Conservation (phyloP, 2,113 vertebrate species). For the Oxyruncus cristatus region DNA sequence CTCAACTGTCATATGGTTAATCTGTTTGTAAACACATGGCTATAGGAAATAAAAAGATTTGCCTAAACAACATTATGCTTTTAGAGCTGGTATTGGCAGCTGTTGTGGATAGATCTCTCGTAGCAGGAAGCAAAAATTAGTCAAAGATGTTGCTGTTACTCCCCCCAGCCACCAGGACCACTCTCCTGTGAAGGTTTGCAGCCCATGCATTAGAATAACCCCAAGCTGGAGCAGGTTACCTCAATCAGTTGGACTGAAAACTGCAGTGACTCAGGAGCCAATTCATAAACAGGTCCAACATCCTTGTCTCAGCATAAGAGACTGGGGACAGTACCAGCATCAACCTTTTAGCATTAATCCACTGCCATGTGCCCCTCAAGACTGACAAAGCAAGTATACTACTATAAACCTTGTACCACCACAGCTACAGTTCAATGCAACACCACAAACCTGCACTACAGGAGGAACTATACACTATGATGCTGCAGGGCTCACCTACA, state of each 20-base stretch:
- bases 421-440: background rate
- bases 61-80: background rate
- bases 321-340: background rate
- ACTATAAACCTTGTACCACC: background rate
- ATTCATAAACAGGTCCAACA: background rate
- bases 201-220: background rate
- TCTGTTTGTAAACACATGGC: background rate
- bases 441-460: background rate
- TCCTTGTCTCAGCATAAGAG: background rate
- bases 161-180: background rate
- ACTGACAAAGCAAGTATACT: too few relatives aligned
- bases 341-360: background rate
- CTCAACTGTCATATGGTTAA: background rate
- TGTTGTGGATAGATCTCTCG: background rate
- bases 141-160: background rate
- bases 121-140: background rate
- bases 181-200: background rate
- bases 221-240: background rate
- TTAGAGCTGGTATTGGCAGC: background rate
- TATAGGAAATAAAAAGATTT: background rate
- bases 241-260: background rate
- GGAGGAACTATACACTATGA: background rate
- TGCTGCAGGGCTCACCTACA: background rate
- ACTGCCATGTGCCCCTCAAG: background rate
- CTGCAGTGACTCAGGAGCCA: background rate